Percentiles rank a stretch among this genome's conserved stretches.
Evolutionary conservation across 2,797 vertebrate genomes (phyloP).

Genomic region (Pseudocheirus occidentalis): DNA sequence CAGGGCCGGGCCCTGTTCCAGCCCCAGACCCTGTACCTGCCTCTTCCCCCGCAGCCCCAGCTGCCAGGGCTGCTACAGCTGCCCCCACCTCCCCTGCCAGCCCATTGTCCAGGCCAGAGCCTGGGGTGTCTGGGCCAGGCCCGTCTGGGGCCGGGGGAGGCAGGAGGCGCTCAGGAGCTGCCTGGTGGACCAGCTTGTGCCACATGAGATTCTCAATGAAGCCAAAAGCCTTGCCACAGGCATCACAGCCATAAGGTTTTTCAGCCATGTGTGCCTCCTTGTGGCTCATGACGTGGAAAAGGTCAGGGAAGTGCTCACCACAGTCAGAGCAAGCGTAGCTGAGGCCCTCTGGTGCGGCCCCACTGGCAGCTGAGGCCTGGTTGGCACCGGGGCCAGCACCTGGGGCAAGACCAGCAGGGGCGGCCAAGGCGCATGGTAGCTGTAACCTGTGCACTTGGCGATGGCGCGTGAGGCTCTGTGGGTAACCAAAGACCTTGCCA

Average conservation of each 20-base stretch:
- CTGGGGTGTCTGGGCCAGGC: constrained; percentile 57
- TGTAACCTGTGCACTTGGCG: constrained; percentile 93
- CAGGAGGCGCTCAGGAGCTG: constrained; percentile 77
- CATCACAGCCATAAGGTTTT: constrained; percentile 94
- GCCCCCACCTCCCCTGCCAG: constrained; percentile 74
- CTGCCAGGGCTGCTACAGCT: constrained; percentile 35
- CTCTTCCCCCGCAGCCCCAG: constrained; percentile 45
- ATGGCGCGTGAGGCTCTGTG: constrained; percentile 95
- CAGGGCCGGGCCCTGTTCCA: constrained; percentile 55
- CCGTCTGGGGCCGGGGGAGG: constrained; percentile 27
- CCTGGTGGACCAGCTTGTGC: constrained; percentile 85
- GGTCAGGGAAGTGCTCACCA: constrained; percentile 84
- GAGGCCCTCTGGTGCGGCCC: constrained; percentile 80
- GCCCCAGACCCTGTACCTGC: constrained; percentile 33
- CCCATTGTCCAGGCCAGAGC: constrained; percentile 73
- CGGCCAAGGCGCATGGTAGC: constrained; percentile 88
- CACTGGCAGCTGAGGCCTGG: constrained; percentile 70
- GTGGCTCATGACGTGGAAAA: constrained; percentile 90
- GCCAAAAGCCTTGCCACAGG: constrained; percentile 89
- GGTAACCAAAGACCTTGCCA: constrained; percentile 96
- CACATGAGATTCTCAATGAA: constrained; percentile 87
- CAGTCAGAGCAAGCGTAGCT: constrained; percentile 84
- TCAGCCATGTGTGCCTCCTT: constrained; percentile 94
- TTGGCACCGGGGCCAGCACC: constrained; percentile 64
- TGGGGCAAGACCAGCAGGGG: constrained; percentile 85